phyloP scores from a whole-genome alignment of 2,888 invertebrate species.

The Lepas anatifera region DNA sequence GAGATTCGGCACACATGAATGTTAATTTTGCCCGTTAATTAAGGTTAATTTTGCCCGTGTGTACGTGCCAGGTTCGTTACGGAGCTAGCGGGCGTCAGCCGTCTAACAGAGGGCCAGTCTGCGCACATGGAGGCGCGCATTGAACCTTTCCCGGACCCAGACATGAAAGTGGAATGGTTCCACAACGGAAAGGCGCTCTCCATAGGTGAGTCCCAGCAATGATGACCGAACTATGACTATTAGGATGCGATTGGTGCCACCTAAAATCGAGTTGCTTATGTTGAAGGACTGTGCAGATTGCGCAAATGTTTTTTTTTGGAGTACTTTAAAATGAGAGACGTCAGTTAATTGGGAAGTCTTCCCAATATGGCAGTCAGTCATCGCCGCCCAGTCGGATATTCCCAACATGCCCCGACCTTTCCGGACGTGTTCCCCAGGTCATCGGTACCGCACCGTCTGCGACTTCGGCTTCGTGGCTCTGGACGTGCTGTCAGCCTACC shows the following conservation, averaged over 20 bases:
- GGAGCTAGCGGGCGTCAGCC: constrained; percentile 72
- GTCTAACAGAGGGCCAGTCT: constrained; percentile 68
- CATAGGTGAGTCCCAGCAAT: constrained; percentile 55
- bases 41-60: not conserved
- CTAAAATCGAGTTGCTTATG: too few species aligned
- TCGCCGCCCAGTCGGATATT: too few species aligned
- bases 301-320: too few species aligned
- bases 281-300: too few species aligned
- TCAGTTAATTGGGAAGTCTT: too few species aligned
- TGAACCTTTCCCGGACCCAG: constrained; percentile 81
- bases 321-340: too few species aligned
- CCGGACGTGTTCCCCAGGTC: constrained; percentile 37
- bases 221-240: too few species aligned
- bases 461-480: constrained; percentile 96
- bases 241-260: too few species aligned
- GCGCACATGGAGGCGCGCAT: constrained; percentile 83
- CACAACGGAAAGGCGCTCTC: constrained; percentile 81
- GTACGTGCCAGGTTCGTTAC: constrained; percentile 52
- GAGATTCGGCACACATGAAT: too few species aligned
- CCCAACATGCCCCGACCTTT: constrained; percentile 10
- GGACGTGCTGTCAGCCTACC: constrained; percentile 85
- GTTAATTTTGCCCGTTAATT: too few species aligned
- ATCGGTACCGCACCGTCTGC: constrained; percentile 82
- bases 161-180: constrained; percentile 83
- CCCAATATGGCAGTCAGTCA: too few species aligned